Conservation (phyloP, 2,797 vertebrate species). For the Arctocebus calabarensis region DNA sequence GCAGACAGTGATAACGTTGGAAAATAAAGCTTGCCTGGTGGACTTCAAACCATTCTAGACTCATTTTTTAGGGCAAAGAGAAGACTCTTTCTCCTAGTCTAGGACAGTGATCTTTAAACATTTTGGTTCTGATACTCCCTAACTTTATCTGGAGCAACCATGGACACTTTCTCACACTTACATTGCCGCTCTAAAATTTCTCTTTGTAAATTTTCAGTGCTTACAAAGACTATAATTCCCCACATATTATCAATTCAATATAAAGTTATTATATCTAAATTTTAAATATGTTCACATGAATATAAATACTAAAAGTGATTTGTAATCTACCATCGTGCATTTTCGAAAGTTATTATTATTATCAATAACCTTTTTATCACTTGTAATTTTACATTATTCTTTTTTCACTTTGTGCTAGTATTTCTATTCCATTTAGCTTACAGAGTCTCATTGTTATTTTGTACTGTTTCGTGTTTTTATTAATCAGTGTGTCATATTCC, state of each 20-base stretch:
- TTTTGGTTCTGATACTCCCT: background rate
- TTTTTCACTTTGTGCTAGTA: background rate
- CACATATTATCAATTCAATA: background rate
- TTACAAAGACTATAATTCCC: background rate
- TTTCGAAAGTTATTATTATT: conserved; percentile 28
- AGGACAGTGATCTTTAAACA: background rate
- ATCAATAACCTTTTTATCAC: background rate
- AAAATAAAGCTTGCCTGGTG: too few relatives aligned
- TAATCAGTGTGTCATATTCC: background rate
- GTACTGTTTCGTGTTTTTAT: background rate
- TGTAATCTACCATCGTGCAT: background rate
- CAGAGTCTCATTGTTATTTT: background rate
- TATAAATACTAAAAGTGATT: background rate
- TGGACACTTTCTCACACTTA: background rate
- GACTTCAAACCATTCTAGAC: background rate
- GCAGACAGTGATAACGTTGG: background rate
- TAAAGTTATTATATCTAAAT: background rate
- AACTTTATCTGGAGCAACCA: background rate
- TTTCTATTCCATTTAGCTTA: conserved; percentile 9
- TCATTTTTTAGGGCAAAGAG: background rate
- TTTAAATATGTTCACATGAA: conserved; percentile 11
- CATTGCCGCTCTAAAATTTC: background rate
- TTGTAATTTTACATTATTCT: conserved; percentile 20
- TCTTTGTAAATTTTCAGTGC: background rate
- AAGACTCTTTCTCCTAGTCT: background rate